A percentile compares a stretch with the other conserved stretches of the same genome.
phyloP scores from a whole-genome alignment of 2,113 vertebrate species.

The Psammodynastes pulverulentus region DNA sequence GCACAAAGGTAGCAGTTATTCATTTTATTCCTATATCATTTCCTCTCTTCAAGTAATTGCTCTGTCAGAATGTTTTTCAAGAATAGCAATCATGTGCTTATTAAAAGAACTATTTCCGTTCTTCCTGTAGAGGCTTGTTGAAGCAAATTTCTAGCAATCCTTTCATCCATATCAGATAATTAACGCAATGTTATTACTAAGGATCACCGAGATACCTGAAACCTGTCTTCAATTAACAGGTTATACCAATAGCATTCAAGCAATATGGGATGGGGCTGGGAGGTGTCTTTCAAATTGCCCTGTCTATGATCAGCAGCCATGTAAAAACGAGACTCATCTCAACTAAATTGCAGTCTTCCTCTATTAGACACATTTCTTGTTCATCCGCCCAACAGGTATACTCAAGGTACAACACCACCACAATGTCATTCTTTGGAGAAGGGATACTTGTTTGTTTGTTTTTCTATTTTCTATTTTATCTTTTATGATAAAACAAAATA shows the following conservation, averaged over 20 bases:
- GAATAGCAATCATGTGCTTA: neutral
- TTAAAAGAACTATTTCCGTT: neutral
- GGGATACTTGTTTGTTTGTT: neutral
- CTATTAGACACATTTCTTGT: neutral
- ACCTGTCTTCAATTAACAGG: neutral
- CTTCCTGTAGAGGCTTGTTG: neutral
- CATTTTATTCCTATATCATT: neutral
- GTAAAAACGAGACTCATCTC: neutral
- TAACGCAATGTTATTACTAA: neutral
- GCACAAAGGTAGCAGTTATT: neutral
- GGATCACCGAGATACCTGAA: neutral
- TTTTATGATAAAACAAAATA: neutral
- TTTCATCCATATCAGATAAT: neutral
- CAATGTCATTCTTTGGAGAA: neutral
- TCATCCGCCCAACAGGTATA: too few species aligned
- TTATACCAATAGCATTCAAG: neutral
- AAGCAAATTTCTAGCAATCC: neutral
- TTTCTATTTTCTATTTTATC: neutral
- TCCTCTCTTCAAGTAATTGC: neutral
- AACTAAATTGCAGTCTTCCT: neutral
- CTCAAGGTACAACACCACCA: neutral
- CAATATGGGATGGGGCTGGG: neutral
- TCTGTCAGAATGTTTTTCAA: neutral
- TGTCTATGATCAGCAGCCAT: neutral
- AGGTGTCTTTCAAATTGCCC: neutral